Percentiles rank a stretch among this genome's conserved stretches.
Conservation (phyloP, 2,888 invertebrate genomes). For the Pyralis farinalis region DNA sequence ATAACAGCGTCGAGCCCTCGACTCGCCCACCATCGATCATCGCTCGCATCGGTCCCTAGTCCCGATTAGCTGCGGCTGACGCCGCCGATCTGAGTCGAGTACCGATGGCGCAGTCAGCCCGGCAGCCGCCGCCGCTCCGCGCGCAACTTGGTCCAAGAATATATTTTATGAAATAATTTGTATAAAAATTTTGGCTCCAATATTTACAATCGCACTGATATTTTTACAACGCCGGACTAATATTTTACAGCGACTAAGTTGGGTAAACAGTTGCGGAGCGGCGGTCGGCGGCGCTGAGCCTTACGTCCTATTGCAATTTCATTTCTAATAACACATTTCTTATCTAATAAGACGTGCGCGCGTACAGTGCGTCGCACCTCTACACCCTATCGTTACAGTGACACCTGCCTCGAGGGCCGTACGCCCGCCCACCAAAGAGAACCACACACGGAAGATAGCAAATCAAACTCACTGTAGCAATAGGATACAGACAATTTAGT, state of each 20-base stretch:
- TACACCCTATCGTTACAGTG: conserved; percentile 75
- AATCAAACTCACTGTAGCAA: conserved; percentile 70
- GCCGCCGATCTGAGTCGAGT: conserved; percentile 23
- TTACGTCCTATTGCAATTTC: conserved; percentile 55
- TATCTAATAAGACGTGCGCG: conserved; percentile 67
- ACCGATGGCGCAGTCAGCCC: conserved; percentile 11
- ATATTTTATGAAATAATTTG: conserved; percentile 71
- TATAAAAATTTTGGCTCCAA: conserved; percentile 78
- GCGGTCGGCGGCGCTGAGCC: conserved; percentile 28
- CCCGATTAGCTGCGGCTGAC: conserved; percentile 18
- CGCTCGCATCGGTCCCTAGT: conserved; percentile 4
- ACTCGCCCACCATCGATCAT: not conserved
- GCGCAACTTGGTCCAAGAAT: conserved; percentile 63
- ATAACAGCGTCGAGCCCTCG: conserved; percentile 11
- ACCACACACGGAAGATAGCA: conserved; percentile 56
- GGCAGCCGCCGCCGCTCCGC: conserved; percentile 30
- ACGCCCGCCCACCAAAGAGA: conserved; percentile 17
- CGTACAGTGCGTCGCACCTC: conserved; percentile 56
- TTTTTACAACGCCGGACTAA: conserved; percentile 74
- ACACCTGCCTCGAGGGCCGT: conserved; percentile 24
- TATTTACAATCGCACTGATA: conserved; percentile 73
- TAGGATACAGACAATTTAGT: conserved; percentile 64
- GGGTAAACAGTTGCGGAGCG: conserved; percentile 42
- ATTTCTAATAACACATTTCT: conserved; percentile 77
- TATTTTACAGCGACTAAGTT: conserved; percentile 64